phyloP scores from a whole-genome alignment of 2,888 invertebrate genomes.

The Elmis aenea region DNA sequence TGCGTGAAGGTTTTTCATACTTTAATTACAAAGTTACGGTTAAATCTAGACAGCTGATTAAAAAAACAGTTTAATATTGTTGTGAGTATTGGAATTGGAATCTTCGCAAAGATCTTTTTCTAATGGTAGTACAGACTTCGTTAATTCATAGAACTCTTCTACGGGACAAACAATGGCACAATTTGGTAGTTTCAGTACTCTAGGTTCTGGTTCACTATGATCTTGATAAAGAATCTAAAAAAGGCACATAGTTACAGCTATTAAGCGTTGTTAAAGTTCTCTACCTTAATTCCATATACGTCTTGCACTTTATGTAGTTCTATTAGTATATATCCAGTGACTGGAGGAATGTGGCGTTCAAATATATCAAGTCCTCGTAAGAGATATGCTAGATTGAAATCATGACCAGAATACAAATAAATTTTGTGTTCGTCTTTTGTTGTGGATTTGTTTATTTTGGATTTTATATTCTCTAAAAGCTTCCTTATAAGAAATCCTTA shows the following conservation, averaged over 20 bases:
- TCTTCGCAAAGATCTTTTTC: too few relatives aligned
- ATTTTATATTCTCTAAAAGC: conserved; percentile 10
- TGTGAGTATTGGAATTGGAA: too few relatives aligned
- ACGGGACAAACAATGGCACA: neutral
- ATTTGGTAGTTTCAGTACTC: conserved; percentile 5
- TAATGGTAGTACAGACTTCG: neutral
- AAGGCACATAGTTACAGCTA: too few relatives aligned
- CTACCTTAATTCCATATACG: conserved; percentile 32
- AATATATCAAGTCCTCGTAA: conserved; percentile 47
- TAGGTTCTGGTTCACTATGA: conserved; percentile 1
- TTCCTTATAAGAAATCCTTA: conserved; percentile 16
- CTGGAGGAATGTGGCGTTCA: conserved; percentile 37
- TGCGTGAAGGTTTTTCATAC: too few relatives aligned
- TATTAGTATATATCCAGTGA: conserved; percentile 29
- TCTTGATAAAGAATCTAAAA: conserved; percentile 15
- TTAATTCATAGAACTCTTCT: neutral
- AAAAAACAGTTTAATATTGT: too few relatives aligned
- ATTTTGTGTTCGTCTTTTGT: conserved; percentile 31
- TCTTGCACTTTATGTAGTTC: conserved; percentile 31
- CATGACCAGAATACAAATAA: conserved; percentile 49
- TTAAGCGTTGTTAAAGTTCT: too few relatives aligned
- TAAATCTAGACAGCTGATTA: too few relatives aligned
- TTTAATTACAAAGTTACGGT: too few relatives aligned
- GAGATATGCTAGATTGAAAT: conserved; percentile 49
- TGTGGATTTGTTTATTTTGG: conserved; percentile 17